Percentiles rank a stretch among this genome's conserved stretches.
Evolutionary conservation across 2,888 invertebrate genomes (phyloP).

Genomic region (Encarsia formosa): DNA sequence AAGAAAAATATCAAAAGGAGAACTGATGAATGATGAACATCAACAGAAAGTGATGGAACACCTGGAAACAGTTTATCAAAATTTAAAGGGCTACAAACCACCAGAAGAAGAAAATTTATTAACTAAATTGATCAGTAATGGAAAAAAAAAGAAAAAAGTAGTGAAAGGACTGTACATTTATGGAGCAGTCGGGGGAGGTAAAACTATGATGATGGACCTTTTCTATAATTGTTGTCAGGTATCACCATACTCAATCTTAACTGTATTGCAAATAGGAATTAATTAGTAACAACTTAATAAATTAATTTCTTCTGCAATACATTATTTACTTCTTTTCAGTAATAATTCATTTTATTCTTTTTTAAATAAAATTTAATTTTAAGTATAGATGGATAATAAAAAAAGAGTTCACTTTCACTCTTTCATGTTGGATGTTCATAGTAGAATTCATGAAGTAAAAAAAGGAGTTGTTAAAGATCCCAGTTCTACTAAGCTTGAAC

Average conservation of each 20-base stretch:
- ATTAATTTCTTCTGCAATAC: slow-evolving; percentile 37
- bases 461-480: slow-evolving; percentile 55
- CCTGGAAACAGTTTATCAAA: slow-evolving; percentile 67
- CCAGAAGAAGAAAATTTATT: slow-evolving; percentile 54
- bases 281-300: slow-evolving; percentile 7
- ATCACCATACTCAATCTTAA: slow-evolving; percentile 26
- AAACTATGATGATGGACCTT: slow-evolving; percentile 98
- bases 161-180: slow-evolving; percentile 83
- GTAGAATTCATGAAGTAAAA: slow-evolving; percentile 82
- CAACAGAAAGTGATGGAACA: slow-evolving; percentile 68
- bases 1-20: slow-evolving; percentile 58
- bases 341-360: slow-evolving; percentile 19
- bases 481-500: slow-evolving; percentile 58
- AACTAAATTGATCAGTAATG: slow-evolving; percentile 50
- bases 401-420: slow-evolving; percentile 91
- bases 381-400: slow-evolving; percentile 63
- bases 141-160: slow-evolving; percentile 48
- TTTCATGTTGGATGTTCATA: slow-evolving; percentile 96
- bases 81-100: slow-evolving; percentile 60
- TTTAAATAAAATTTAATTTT: slow-evolving; percentile 20
- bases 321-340: not conserved
- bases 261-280: slow-evolving; percentile 33
- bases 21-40: slow-evolving; percentile 64
- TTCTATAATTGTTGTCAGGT: slow-evolving; percentile 78
- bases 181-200: slow-evolving; percentile 92